Conservation (phyloP, 2,888 invertebrate genomes). For the Diabrotica balteata region DNA sequence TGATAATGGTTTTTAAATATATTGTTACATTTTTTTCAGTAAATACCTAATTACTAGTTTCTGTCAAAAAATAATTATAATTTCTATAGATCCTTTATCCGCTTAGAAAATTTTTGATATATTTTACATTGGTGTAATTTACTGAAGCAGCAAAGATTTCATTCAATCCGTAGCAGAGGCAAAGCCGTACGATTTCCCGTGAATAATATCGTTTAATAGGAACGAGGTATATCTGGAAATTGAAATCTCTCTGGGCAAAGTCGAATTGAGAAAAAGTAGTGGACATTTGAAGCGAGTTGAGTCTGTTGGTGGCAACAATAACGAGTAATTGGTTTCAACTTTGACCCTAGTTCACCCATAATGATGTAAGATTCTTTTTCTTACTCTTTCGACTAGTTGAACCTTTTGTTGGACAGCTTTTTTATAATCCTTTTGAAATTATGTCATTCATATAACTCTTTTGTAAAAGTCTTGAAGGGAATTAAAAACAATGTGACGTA, state of each 20-base stretch:
- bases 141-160: slow-evolving; percentile 9
- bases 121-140: background rate
- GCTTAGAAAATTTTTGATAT: too few relatives aligned
- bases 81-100: too few relatives aligned
- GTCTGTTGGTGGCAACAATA: slow-evolving; percentile 60
- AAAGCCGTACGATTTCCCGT: slow-evolving; percentile 26
- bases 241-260: slow-evolving; percentile 55
- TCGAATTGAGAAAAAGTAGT: slow-evolving; percentile 39
- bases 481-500: too few relatives aligned
- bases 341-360: slow-evolving; percentile 56
- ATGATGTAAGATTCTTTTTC: slow-evolving; percentile 47
- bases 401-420: slow-evolving; percentile 42
- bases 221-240: slow-evolving; percentile 49
- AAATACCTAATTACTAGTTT: too few relatives aligned
- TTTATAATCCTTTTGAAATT: slow-evolving; percentile 31
- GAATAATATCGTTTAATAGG: slow-evolving; percentile 37
- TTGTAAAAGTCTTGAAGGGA: background rate
- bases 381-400: slow-evolving; percentile 38
- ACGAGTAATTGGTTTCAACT: slow-evolving; percentile 60
- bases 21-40: too few relatives aligned
- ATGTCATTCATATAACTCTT: slow-evolving; percentile 30
- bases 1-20: too few relatives aligned
- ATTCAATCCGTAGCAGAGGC: slow-evolving; percentile 2
- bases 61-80: too few relatives aligned
- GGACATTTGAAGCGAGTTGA: slow-evolving; percentile 51